A percentile compares a stretch with the other conserved stretches of the same genome.
Conservation (phyloP, 2,797 vertebrate species). For the Enteromius afrohamiltoni region DNA sequence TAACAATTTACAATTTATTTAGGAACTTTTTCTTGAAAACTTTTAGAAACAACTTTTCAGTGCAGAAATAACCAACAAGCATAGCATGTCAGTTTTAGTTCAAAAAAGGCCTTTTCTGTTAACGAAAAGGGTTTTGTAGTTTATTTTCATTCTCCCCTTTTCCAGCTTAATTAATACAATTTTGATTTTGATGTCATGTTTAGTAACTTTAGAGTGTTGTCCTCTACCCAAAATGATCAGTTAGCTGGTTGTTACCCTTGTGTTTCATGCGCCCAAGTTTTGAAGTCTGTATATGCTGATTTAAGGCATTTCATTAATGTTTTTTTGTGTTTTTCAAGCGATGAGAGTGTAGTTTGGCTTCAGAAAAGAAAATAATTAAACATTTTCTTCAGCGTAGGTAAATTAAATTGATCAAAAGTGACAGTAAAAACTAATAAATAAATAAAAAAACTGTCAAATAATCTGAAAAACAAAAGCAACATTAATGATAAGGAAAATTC, state of each 20-base stretch:
- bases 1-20: not conserved
- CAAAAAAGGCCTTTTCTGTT: not conserved
- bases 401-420: not conserved
- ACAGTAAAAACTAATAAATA: not conserved
- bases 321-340: not conserved
- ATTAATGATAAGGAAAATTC: not conserved
- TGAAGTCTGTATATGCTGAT: not conserved
- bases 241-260: not conserved
- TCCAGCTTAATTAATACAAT: not conserved
- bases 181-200: not conserved
- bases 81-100: not conserved
- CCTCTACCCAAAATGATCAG: not conserved
- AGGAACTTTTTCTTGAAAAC: not conserved
- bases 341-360: not conserved
- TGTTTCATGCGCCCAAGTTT: not conserved
- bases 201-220: not conserved
- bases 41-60: not conserved
- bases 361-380: not conserved
- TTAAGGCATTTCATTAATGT: not conserved
- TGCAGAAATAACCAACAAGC: not conserved
- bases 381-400: not conserved
- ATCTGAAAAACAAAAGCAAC: not conserved
- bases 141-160: not conserved
- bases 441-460: not conserved
- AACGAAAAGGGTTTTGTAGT: not conserved